These are phyloP conservation scores for Mercenaria mercenaria DNA, from an alignment of 1,140 invertebrate species.

Conservation along the genomic window DNA sequence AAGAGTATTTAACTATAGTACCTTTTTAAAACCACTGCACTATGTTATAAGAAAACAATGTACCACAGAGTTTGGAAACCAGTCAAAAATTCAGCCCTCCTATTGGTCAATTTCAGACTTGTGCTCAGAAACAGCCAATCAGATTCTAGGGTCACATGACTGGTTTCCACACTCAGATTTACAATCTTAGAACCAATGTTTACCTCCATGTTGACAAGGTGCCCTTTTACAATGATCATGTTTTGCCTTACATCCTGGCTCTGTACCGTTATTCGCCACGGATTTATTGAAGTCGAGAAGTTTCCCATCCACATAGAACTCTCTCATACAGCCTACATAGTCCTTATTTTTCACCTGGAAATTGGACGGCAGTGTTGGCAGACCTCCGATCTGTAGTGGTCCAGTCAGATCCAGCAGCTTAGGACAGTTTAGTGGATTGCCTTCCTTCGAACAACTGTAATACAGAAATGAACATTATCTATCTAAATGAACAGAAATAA, in stretches of 20 bases:
- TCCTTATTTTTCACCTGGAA: slow-evolving; percentile 94
- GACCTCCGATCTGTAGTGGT: slow-evolving; percentile 96
- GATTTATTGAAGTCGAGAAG: slow-evolving; percentile 96
- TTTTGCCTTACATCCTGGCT: slow-evolving; percentile 95
- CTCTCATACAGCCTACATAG: slow-evolving; percentile 96
- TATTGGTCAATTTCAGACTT: too few species aligned
- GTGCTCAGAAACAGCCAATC: too few species aligned
- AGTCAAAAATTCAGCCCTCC: too few species aligned
- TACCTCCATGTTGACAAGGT: slow-evolving; percentile 94
- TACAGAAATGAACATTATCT: too few species aligned
- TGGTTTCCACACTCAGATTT: too few species aligned
- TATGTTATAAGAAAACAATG: too few species aligned
- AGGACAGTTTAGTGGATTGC: slow-evolving; percentile 90
- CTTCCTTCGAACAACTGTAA: slow-evolving; percentile 68
- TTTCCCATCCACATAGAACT: slow-evolving; percentile 95
- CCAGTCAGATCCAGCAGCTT: slow-evolving; percentile 98
- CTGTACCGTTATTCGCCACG: slow-evolving; percentile 96
- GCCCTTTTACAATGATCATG: slow-evolving; percentile 92
- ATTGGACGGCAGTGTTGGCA: slow-evolving; percentile 91
- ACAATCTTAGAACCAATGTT: background rate
- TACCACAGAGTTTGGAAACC: too few species aligned
- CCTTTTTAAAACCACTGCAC: too few species aligned
- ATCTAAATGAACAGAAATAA: too few species aligned
- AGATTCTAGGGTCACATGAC: too few species aligned
- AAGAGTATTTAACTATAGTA: too few species aligned